These are phyloP conservation scores for Caenorhabditis becei DNA, from an alignment of 2,888 invertebrate genomes.

Conservation along the genomic window DNA sequence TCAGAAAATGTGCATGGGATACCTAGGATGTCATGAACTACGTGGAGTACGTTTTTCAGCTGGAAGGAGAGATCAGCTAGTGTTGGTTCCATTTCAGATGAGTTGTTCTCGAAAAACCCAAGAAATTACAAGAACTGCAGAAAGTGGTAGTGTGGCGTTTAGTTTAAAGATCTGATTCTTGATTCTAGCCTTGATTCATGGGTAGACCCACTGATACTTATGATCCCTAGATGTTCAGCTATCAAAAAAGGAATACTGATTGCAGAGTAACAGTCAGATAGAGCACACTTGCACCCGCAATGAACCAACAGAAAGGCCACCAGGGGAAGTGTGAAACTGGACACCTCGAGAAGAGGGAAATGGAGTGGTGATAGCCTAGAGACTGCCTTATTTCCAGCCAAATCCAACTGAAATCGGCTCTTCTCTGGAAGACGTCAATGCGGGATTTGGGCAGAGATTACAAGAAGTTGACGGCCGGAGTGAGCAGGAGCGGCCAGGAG, in stretches of 20 bases:
- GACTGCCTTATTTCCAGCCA: slow-evolving; percentile 14
- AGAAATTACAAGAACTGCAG: too few species aligned
- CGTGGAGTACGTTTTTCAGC: too few species aligned
- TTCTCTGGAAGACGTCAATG: slow-evolving; percentile 41
- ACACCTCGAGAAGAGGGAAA: slow-evolving; percentile 23
- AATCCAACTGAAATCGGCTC: slow-evolving; percentile 13
- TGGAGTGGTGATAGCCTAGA: slow-evolving; percentile 25
- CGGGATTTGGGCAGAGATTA: slow-evolving; percentile 43
- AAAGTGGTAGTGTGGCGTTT: too few species aligned
- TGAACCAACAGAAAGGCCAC: slow-evolving; percentile 6
- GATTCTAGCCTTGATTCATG: too few species aligned
- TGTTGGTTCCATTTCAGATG: too few species aligned
- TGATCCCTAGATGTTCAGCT: not conserved
- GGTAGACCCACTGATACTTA: not conserved
- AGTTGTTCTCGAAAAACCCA: too few species aligned
- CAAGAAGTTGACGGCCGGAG: slow-evolving; percentile 9
- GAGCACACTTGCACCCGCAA: slow-evolving; percentile 6
- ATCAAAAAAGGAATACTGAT: not conserved
- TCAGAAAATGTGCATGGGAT: too few species aligned
- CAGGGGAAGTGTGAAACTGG: slow-evolving; percentile 39
- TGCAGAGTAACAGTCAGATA: not conserved
- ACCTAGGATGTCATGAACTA: too few species aligned
- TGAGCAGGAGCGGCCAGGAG: slow-evolving; percentile 14
- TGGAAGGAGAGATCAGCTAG: too few species aligned
- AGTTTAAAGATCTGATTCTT: too few species aligned